These are phyloP conservation scores for Smithornis capensis DNA, from an alignment of 2,113 vertebrate genomes.

Conservation along the genomic window DNA sequence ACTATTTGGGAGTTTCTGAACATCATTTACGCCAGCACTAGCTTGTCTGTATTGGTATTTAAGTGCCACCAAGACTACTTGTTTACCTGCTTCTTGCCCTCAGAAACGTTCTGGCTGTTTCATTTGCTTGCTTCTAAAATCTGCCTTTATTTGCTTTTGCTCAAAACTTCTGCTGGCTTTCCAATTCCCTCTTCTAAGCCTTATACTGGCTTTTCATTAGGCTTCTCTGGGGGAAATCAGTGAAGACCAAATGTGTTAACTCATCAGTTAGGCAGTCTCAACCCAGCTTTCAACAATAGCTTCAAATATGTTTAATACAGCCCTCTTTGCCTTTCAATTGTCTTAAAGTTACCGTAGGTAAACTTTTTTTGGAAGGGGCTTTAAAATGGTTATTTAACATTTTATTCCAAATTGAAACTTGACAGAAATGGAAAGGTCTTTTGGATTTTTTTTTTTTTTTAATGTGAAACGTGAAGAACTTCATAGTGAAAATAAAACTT, in stretches of 20 bases:
- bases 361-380: neutral
- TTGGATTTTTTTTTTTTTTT: neutral
- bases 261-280: conserved; percentile 38
- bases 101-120: conserved; percentile 31
- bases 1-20: neutral
- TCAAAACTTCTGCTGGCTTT: conserved; percentile 55
- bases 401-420: neutral
- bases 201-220: conserved; percentile 22
- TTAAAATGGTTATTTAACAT: neutral
- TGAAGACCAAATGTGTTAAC: neutral
- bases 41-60: neutral
- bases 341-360: neutral
- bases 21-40: neutral
- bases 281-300: neutral
- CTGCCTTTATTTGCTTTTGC: conserved; percentile 47
- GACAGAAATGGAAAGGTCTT: neutral
- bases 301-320: conserved; percentile 33
- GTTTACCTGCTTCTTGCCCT: neutral
- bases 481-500: neutral
- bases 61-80: neutral
- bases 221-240: neutral
- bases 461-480: neutral
- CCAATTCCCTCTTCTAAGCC: conserved; percentile 8
- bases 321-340: conserved; percentile 41
- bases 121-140: conserved; percentile 60